phyloP scores from a whole-genome alignment of 2,888 invertebrate species.

The Stenoptilia bipunctidactyla region DNA sequence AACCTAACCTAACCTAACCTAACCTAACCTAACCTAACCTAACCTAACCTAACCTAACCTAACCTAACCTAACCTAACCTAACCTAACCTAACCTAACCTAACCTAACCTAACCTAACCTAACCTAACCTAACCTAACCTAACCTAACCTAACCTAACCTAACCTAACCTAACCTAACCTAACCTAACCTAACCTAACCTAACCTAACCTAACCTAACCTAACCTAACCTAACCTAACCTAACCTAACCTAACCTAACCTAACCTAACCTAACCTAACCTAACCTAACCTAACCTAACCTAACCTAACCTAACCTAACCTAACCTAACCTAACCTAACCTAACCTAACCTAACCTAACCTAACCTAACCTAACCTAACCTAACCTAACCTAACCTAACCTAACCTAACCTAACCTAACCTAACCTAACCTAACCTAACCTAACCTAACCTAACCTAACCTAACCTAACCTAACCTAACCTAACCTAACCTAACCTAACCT shows the following conservation, averaged over 20 bases:
- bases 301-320: constrained; percentile 6
- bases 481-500: constrained; percentile 4
- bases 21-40: constrained; percentile 6
- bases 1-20: constrained; percentile 6
- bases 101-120: constrained; percentile 6
- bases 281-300: constrained; percentile 7
- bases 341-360: constrained; percentile 7
- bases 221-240: constrained; percentile 7
- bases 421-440: constrained; percentile 6
- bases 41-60: constrained; percentile 6
- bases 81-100: constrained; percentile 6
- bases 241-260: constrained; percentile 7
- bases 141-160: constrained; percentile 6
- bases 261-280: constrained; percentile 7
- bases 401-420: constrained; percentile 4
- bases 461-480: constrained; percentile 4
- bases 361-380: constrained; percentile 7
- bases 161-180: constrained; percentile 6
- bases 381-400: constrained; percentile 7
- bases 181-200: constrained; percentile 6
- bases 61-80: constrained; percentile 6
- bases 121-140: constrained; percentile 6
- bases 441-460: constrained; percentile 6
- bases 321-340: constrained; percentile 7
- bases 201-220: constrained; percentile 6